Percentiles rank a stretch among this genome's conserved stretches.
Evolutionary conservation across 1,140 invertebrate genomes (phyloP).

Genomic region (Drosophila pandora): DNA sequence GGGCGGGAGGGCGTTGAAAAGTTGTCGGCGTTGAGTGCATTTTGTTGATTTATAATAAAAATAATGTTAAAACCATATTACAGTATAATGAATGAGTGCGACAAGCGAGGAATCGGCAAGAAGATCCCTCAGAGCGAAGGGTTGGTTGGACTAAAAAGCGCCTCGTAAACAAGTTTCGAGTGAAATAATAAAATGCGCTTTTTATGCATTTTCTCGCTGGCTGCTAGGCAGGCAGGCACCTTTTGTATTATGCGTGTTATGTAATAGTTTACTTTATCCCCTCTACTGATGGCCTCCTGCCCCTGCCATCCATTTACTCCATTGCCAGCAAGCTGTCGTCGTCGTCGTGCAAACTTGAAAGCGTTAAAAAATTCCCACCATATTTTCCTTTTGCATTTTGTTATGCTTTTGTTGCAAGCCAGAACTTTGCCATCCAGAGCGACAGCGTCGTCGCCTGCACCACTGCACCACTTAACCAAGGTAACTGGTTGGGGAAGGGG

Average conservation of each 20-base stretch:
- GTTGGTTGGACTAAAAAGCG: slow-evolving; percentile 13
- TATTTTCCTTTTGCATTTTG: slow-evolving; percentile 50
- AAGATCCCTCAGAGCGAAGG: neutral
- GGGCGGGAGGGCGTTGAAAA: neutral
- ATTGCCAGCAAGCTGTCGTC: slow-evolving; percentile 65
- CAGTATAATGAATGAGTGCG: slow-evolving; percentile 67
- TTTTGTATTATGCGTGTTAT: slow-evolving; percentile 68
- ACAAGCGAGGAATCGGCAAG: slow-evolving; percentile 15
- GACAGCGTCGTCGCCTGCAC: slow-evolving; percentile 40
- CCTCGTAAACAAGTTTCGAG: slow-evolving; percentile 77
- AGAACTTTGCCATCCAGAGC: slow-evolving; percentile 60
- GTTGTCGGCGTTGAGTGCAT: slow-evolving; percentile 59
- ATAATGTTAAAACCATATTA: slow-evolving; percentile 79
- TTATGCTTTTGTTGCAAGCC: slow-evolving; percentile 50
- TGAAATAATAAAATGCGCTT: slow-evolving; percentile 79
- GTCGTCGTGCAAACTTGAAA: slow-evolving; percentile 60
- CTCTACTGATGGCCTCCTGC: neutral
- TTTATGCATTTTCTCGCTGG: slow-evolving; percentile 63
- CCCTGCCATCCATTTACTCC: neutral
- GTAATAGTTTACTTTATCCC: slow-evolving; percentile 66
- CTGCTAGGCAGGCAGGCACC: slow-evolving; percentile 14
- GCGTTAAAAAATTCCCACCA: slow-evolving; percentile 68
- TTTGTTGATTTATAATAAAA: slow-evolving; percentile 78
- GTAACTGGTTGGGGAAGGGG: neutral
- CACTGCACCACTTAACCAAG: slow-evolving; percentile 59